Percentiles rank a stretch among this genome's conserved stretches.
Evolutionary conservation across 1,140 invertebrate species (phyloP).

Genomic region (Marisa cornuarietis): DNA sequence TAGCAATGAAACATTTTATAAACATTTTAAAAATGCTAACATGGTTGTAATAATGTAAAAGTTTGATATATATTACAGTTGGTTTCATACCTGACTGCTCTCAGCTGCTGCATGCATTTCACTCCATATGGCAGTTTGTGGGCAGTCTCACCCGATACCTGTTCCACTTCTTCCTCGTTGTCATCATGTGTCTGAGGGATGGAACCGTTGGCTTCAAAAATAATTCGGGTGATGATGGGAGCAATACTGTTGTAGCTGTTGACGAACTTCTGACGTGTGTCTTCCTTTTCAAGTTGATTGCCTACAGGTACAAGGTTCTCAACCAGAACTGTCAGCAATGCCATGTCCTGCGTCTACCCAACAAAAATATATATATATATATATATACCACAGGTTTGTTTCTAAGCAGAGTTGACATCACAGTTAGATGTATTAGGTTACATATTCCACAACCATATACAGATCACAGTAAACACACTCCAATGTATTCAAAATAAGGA

Average conservation of each 20-base stretch:
- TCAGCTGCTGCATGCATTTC: slow-evolving; percentile 13
- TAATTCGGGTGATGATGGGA: slow-evolving; percentile 13
- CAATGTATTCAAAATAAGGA: no score
- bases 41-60: no score
- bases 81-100: neutral
- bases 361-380: neutral
- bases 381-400: no score
- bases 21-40: no score
- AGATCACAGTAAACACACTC: no score
- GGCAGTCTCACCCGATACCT: neutral
- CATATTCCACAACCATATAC: no score
- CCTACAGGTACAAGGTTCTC: slow-evolving; percentile 20
- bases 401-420: no score
- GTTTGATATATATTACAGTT: no score
- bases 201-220: neutral
- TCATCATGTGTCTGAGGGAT: neutral
- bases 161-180: neutral
- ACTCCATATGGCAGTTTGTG: slow-evolving; percentile 9
- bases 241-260: slow-evolving; percentile 2
- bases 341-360: slow-evolving; percentile 21
- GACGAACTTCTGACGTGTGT: slow-evolving; percentile 12
- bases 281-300: slow-evolving; percentile 9
- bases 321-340: slow-evolving; percentile 16
- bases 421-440: no score
- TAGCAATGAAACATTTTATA: no score